Conservation (phyloP, 2,888 invertebrate species). For the Fabriciana adippe region DNA sequence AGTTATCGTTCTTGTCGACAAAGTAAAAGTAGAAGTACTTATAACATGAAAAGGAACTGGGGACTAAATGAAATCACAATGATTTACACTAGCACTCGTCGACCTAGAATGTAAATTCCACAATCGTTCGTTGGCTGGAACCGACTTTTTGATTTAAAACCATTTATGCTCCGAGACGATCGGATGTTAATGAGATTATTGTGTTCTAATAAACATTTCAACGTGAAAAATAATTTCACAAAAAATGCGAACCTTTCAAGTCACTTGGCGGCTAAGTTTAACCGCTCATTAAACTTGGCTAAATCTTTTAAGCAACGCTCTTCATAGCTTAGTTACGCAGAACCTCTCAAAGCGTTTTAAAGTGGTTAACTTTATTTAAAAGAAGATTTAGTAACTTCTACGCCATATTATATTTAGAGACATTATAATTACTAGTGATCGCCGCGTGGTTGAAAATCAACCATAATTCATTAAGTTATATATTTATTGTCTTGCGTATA, state of each 20-base stretch:
- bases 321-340: slow-evolving; percentile 47
- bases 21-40: slow-evolving; percentile 39
- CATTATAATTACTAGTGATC: neutral
- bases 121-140: slow-evolving; percentile 41
- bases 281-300: slow-evolving; percentile 46
- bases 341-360: slow-evolving; percentile 44
- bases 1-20: slow-evolving; percentile 28
- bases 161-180: slow-evolving; percentile 48
- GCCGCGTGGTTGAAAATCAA: no score
- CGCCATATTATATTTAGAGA: slow-evolving; percentile 15
- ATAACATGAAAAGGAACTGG: slow-evolving; percentile 40
- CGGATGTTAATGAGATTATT: slow-evolving; percentile 15
- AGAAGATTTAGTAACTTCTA: slow-evolving; percentile 30
- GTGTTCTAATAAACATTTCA: neutral
- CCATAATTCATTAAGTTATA: no score
- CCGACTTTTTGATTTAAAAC: slow-evolving; percentile 51
- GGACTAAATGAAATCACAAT: slow-evolving; percentile 52
- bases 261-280: slow-evolving; percentile 40
- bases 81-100: slow-evolving; percentile 50
- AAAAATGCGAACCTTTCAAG: slow-evolving; percentile 36
- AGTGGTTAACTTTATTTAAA: slow-evolving; percentile 33
- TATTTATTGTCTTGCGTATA: no score
- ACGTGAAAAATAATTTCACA: slow-evolving; percentile 29
- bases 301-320: slow-evolving; percentile 44
- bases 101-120: slow-evolving; percentile 48